Evolutionary conservation across 2,888 invertebrate genomes (phyloP), one percentile per base, ranked within the genome.

Genomic region (Baccha elongata): DNA sequence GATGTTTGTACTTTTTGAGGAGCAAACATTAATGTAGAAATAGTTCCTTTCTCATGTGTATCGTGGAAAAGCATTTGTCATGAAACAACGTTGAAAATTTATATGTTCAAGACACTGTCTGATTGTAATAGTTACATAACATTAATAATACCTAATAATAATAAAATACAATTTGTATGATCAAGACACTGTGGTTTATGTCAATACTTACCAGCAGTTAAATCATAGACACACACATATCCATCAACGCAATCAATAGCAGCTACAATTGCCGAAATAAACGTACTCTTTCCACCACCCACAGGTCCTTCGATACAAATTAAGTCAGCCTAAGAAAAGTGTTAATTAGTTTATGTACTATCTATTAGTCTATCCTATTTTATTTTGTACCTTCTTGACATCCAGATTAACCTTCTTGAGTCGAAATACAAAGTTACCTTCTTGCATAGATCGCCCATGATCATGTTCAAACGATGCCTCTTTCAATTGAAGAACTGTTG

Each of bases 231-330:
- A 69, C 94, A 93, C 78, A 97, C 91, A 46, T 92, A 92, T 1
- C 98, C 98, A 79, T 91, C 91, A 40, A 92, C 91, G 89, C 94
- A 94, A 7, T 93, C 91, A 90, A 98, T 93, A 89, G 98, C 98
- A 7, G 96, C 98, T 64, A 98, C 92, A 62, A 99, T 93, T 1
- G 97, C 96, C 65, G 94, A 93, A 19, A 99, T 91, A 1, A 99
- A 91, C 0, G 96, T 95, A 10, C 96, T 95, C 91, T 99, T 99
- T 8, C 99, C 99, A 86, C 96, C 94, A 0, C 98, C 99, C 1
- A 98, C 96, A 84, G 93, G 93, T 0, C 99, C 99, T 85, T 97
- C 94, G 10, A 99, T 92, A 23, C 98, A 98, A 15, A 99, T 91
- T 78, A 97, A 92, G 86, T 96, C 94, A 0, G 95, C 96, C 92